phyloP scores from a whole-genome alignment of 2,797 vertebrate genomes.

The Microctenopoma stevenorrisi region DNA sequence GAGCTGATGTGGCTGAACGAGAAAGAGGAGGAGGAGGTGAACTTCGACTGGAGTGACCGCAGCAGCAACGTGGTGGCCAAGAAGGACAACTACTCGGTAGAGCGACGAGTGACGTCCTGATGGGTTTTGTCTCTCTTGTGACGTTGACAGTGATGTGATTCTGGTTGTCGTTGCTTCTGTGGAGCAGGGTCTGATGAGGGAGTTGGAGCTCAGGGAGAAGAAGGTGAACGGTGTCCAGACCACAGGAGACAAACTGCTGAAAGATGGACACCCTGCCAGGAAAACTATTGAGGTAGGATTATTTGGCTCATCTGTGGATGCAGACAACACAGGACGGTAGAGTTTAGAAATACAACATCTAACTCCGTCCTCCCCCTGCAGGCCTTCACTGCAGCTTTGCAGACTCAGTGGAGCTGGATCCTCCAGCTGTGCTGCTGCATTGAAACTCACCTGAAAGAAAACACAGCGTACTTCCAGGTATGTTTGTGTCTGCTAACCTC shows the following conservation, averaged over 20 bases:
- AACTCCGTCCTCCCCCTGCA: not conserved
- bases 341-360: too few species aligned
- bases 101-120: accelerated
- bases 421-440: conserved; percentile 95
- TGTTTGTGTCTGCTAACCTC: too few species aligned
- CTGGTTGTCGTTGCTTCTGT: not conserved
- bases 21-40: conserved; percentile 95
- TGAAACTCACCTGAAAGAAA: conserved; percentile 93
- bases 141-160: not conserved
- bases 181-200: conserved; percentile 91
- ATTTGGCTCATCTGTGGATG: not conserved
- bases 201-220: conserved; percentile 91
- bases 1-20: conserved; percentile 96
- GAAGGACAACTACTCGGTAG: conserved; percentile 95
- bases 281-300: conserved; percentile 87
- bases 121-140: not conserved
- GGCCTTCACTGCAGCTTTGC: conserved; percentile 92
- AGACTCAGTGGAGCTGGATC: conserved; percentile 98
- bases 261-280: conserved; percentile 88
- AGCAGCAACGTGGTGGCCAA: conserved; percentile 91
- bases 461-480: conserved; percentile 93
- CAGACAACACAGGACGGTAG: not conserved
- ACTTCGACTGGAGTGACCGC: conserved; percentile 93
- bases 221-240: conserved; percentile 87
- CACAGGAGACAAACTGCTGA: conserved; percentile 88